Evolutionary conservation across 2,113 vertebrate genomes (phyloP).

Genomic region (Cynocephalus volans): DNA sequence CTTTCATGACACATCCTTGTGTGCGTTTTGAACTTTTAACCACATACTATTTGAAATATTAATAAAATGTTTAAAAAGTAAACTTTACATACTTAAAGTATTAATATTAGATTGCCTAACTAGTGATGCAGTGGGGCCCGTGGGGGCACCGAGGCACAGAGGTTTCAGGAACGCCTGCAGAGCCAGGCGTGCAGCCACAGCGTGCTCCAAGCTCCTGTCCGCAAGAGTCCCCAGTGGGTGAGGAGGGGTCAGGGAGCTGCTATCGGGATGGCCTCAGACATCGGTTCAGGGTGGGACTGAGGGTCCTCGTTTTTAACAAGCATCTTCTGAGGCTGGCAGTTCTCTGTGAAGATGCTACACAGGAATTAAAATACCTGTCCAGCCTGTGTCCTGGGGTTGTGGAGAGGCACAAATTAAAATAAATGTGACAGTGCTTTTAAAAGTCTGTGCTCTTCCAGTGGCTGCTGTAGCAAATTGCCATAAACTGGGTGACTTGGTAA

Average conservation of each 20-base stretch:
- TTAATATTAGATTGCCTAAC: too few species aligned
- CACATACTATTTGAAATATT: background rate
- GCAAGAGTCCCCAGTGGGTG: too few species aligned
- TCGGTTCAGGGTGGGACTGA: too few species aligned
- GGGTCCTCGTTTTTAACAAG: background rate
- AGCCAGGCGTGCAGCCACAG: background rate
- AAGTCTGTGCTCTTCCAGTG: rapidly evolving
- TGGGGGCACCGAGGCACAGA: background rate
- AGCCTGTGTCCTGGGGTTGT: background rate
- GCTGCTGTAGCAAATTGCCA: background rate
- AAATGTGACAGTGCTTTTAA: background rate
- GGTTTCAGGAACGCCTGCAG: too few species aligned
- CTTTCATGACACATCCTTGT: too few species aligned
- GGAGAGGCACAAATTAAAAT: too few species aligned
- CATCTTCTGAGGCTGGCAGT: background rate
- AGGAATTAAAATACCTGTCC: too few species aligned
- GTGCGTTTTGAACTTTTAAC: background rate
- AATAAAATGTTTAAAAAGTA: background rate
- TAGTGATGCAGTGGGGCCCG: rapidly evolving
- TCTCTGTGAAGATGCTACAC: too few species aligned
- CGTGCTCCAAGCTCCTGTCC: background rate
- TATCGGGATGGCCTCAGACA: too few species aligned
- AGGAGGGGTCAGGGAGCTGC: too few species aligned
- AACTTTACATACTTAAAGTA: background rate
- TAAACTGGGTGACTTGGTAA: background rate